Conservation (phyloP, 2,113 vertebrate genomes). For the Carassius carassius region DNA sequence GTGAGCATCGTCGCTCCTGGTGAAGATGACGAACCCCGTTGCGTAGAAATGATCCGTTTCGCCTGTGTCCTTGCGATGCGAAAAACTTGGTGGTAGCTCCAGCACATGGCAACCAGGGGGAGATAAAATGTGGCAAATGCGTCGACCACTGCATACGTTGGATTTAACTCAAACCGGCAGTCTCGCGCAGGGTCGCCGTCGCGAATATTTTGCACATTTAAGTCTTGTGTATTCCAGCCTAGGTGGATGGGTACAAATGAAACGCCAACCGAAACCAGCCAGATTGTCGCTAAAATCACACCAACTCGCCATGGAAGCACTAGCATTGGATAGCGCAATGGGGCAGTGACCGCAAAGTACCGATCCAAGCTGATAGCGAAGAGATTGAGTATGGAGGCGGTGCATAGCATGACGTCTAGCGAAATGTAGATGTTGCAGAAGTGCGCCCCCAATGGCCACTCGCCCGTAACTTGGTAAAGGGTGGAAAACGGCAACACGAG, state of each 20-base stretch:
- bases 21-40: constrained; percentile 65
- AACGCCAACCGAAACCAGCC: constrained; percentile 86
- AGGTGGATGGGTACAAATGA: constrained; percentile 95
- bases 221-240: constrained; percentile 89
- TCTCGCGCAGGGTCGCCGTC: constrained; percentile 46
- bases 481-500: constrained; percentile 93
- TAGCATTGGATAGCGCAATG: constrained; percentile 84
- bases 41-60: constrained; percentile 80
- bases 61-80: constrained; percentile 90
- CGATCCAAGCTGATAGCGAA: constrained; percentile 94
- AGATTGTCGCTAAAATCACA: constrained; percentile 81
- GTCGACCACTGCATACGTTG: constrained; percentile 83
- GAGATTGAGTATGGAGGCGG: constrained; percentile 95
- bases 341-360: constrained; percentile 88
- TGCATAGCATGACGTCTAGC: constrained; percentile 96
- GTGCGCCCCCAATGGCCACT: constrained; percentile 80
- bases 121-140: constrained; percentile 90
- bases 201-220: constrained; percentile 75
- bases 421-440: constrained; percentile 93
- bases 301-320: constrained; percentile 80
- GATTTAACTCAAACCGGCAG: constrained; percentile 86
- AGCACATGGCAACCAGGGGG: constrained; percentile 89
- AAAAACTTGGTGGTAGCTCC: constrained; percentile 89
- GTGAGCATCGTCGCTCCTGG: constrained; percentile 65
- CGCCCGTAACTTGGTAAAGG: constrained; percentile 74